Evolutionary conservation across 2,888 invertebrate species (phyloP).

Genomic region (Lapara coniferarum): DNA sequence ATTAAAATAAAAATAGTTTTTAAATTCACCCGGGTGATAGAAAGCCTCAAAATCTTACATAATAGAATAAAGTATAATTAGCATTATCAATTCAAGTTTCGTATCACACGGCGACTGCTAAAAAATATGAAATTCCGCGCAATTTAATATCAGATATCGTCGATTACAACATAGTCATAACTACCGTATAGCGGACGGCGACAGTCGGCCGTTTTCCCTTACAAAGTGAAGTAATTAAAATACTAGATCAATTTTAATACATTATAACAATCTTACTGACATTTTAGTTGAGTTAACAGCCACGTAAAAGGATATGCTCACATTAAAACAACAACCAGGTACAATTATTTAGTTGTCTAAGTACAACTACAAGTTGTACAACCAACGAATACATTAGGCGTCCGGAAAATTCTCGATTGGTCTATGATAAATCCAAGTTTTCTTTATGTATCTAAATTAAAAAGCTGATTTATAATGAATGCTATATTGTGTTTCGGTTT

Average conservation of each 20-base stretch:
- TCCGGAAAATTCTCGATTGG: background rate
- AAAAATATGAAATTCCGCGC: background rate
- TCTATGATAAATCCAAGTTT: too few species aligned
- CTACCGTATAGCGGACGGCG: background rate
- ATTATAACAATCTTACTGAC: constrained; percentile 14
- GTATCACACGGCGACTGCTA: background rate
- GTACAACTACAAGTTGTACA: background rate
- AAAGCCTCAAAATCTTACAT: too few species aligned
- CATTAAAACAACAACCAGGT: background rate
- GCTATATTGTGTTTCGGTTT: too few species aligned
- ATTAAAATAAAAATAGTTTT: too few species aligned
- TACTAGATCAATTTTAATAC: constrained; percentile 20
- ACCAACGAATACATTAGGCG: background rate
- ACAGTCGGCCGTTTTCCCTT: background rate
- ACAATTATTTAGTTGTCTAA: background rate
- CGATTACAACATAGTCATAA: background rate
- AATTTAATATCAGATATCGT: background rate
- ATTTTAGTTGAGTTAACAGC: constrained; percentile 21
- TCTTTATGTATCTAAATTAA: too few species aligned
- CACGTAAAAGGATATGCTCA: constrained; percentile 12
- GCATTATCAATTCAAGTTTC: too few species aligned
- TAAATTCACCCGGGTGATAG: too few species aligned
- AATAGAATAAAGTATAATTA: too few species aligned
- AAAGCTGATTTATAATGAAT: too few species aligned
- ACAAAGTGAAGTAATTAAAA: constrained; percentile 9